phyloP scores from a whole-genome alignment of 1,140 invertebrate species.

The Harpegnathos saltator region DNA sequence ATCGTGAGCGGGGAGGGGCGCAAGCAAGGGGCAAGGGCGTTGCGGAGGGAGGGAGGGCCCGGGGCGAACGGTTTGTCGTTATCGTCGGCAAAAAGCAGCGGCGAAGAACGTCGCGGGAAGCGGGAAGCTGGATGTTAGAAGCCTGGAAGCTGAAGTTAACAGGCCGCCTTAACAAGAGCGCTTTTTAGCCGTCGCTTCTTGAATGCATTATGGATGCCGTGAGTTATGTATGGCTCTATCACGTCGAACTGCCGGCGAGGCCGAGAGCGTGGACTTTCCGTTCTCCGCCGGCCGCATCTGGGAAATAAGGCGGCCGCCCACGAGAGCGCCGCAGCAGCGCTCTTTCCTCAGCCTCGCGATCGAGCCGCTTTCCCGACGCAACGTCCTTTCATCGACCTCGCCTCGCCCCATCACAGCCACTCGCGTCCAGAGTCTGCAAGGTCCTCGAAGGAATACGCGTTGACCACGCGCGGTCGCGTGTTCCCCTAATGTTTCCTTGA shows the following conservation, averaged over 20 bases:
- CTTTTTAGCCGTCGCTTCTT: conserved; percentile 77
- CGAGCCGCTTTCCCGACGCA: background rate
- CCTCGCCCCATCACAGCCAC: too few relatives aligned
- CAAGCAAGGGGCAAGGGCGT: background rate
- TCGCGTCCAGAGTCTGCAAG: too few relatives aligned
- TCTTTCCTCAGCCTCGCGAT: background rate
- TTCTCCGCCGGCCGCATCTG: background rate
- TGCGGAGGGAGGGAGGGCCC: background rate
- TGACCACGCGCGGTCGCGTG: conserved; percentile 33
- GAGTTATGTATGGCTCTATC: conserved; percentile 84
- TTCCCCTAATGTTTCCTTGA: background rate
- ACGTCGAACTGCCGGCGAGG: conserved; percentile 65
- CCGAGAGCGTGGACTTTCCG: conserved; percentile 29
- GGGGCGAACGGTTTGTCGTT: conserved; percentile 70
- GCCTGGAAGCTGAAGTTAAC: conserved; percentile 77
- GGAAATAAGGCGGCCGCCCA: conserved; percentile 8
- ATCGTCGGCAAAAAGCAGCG: conserved; percentile 65
- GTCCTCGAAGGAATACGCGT: too few relatives aligned
- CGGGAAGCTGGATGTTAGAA: conserved; percentile 71
- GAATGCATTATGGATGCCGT: conserved; percentile 84
- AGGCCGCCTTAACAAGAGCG: conserved; percentile 74
- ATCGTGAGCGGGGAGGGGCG: conserved; percentile 20
- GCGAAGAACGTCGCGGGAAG: conserved; percentile 51
- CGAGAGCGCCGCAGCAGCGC: too few relatives aligned
- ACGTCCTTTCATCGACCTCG: background rate